Evolutionary conservation across 2,888 invertebrate genomes (phyloP), one percentile per base, ranked within the genome.

Genomic region (Salticus scenicus): DNA sequence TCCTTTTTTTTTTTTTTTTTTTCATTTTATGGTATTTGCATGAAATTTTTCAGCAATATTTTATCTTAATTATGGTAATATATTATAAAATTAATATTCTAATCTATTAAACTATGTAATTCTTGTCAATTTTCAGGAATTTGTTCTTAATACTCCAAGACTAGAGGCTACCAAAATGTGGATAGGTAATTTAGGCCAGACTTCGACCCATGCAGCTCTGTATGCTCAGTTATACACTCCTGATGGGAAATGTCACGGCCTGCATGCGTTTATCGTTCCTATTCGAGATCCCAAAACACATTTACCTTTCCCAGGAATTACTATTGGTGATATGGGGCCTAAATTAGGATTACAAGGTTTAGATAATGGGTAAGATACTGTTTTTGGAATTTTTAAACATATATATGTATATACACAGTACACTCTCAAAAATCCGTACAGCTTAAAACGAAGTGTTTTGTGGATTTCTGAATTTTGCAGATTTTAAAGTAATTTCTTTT

Each of bases 301-400:
- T 89, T 90, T 93, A 75, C 93, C 96, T 0, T 94, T 92, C 90
- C 94, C 96, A 0, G 97, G 97, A 0, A 94, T 98, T 0, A 94
- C 93, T 0, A 95, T 98, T 0, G 98, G 98, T 0, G 98, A 98
- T 91, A 94, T 98, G 92, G 98, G 98, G 0, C 95, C 96, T 91
- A 98, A 98, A 92, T 93, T 96, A 63, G 98, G 96, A 0, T 93
- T 97, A 10, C 97, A 98, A 91, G 98, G 97, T 1, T 92, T 98
- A 57, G 98, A 98, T 91, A 98, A 98, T 92, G 98, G 98, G 95
- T 96, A 66, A 57, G 71, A 7, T 64, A 64, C 12, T 27, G 5
- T 10, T 64, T n/a, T n/a, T n/a, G n/a, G n/a, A n/a, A n/a, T n/a
- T n/a, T n/a, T n/a, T n/a, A n/a, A n/a, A n/a, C n/a, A n/a, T n/a